Evolutionary conservation across 1,140 invertebrate genomes (phyloP).

Genomic region (Lerema accius): DNA sequence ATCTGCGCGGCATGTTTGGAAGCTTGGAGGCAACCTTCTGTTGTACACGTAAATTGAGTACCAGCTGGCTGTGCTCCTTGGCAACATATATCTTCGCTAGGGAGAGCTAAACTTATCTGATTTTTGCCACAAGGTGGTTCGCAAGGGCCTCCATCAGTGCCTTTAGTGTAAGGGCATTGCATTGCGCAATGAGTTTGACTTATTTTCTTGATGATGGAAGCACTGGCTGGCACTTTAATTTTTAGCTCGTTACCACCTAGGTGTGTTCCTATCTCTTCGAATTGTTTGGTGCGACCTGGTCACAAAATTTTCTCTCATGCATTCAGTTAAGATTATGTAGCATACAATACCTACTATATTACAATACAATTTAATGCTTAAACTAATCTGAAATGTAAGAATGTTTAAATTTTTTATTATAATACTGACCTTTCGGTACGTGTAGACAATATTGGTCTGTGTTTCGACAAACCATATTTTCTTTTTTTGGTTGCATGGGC

Average conservation of each 20-base stretch:
- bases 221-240: constrained; percentile 70
- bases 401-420: neutral
- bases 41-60: constrained; percentile 74
- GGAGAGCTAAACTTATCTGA: constrained; percentile 68
- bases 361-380: too few species aligned
- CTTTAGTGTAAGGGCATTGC: constrained; percentile 63
- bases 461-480: constrained; percentile 66
- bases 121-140: constrained; percentile 71
- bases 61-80: constrained; percentile 53
- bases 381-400: constrained; percentile 13
- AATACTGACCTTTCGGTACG: constrained; percentile 70
- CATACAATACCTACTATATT: too few species aligned
- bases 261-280: constrained; percentile 72
- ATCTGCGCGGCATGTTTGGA: constrained; percentile 60
- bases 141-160: constrained; percentile 50
- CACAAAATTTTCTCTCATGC: constrained; percentile 63
- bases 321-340: constrained; percentile 25
- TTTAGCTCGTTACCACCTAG: constrained; percentile 71
- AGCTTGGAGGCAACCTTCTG: constrained; percentile 66
- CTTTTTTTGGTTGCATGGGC: constrained; percentile 52
- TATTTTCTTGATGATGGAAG: constrained; percentile 74
- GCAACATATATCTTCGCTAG: constrained; percentile 63
- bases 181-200: constrained; percentile 73
- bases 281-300: constrained; percentile 75
- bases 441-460: constrained; percentile 74